Evolutionary conservation across 2,113 vertebrate genomes (phyloP), one percentile per base, ranked within the genome.

Genomic region (Indri indri): DNA sequence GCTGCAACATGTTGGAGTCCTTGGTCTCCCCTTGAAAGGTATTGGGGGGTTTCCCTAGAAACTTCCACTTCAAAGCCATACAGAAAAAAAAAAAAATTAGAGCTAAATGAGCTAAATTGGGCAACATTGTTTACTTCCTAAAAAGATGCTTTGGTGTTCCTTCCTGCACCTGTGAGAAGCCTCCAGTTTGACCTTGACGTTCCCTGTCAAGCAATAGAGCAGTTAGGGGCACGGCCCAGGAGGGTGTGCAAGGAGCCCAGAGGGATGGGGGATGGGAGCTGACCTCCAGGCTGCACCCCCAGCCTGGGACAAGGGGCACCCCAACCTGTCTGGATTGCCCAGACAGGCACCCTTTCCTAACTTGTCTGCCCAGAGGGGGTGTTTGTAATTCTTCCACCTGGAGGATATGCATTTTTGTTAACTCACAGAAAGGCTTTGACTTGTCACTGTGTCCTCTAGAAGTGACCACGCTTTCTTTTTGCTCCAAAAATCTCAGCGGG

Each of bases 41-140:
- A 57, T n/a, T 81, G 85, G 91, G 93, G 82, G 90, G 37, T 96
- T 97, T 96, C 94, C 97, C 93, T 98, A 97, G 95, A 96, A 96
- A 94, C 85, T 71, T 70, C 80, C 82, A 95, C 96, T 97, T 96
- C 97, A 96, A 97, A 97, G 97, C 45, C 83, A 42, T 88, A 83
- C 63, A 94, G 93, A 52, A 47, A 87, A 84, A 91, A 52, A 45
- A 86, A 84, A 91, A 85, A 92, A 52, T 47, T n/a, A 87, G 57
- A 93, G 90, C 91, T 96, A 96, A 92, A 87, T 95, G 57, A 93
- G 90, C 91, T 96, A 96, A 92, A 87, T 95, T 57, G 76, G 96
- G 94, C 68, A 57, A n/a, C 57, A 66, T 61, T 96, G 90, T 95
- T 97, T 97, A 95, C 91, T 96, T 82, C 73, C 59, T 57, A 70